These are phyloP conservation scores for Auanema freiburgensis DNA, from an alignment of 2,888 invertebrate species.

Conservation along the genomic window DNA sequence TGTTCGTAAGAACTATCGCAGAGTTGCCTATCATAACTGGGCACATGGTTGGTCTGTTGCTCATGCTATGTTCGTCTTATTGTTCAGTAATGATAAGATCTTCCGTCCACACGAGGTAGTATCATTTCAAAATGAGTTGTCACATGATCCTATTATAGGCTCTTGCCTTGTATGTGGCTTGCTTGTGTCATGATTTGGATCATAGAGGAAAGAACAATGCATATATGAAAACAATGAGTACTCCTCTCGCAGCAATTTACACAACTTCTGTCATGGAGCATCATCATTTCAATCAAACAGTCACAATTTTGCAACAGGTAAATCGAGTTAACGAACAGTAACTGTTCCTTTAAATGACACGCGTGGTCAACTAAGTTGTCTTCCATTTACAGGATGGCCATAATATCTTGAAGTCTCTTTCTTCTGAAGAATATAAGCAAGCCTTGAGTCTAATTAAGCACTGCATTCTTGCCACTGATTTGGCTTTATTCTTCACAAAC, in stretches of 20 bases:
- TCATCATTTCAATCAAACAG: conserved; percentile 85
- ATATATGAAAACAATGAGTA: conserved; percentile 81
- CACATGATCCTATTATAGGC: too few species aligned
- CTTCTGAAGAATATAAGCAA: conserved; percentile 66
- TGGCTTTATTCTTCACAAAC: conserved; percentile 79
- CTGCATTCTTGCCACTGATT: conserved; percentile 82
- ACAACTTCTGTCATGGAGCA: conserved; percentile 84
- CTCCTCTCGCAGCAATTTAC: conserved; percentile 82
- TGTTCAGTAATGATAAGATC: conserved; percentile 40
- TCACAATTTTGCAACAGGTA: conserved; percentile 78
- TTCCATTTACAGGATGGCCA: conserved; percentile 73
- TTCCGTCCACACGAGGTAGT: conserved; percentile 58
- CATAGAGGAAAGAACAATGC: conserved; percentile 82
- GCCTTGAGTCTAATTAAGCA: conserved; percentile 78
- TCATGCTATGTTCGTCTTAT: conserved; percentile 73
- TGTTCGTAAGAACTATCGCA: conserved; percentile 81
- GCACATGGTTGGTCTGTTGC: conserved; percentile 85
- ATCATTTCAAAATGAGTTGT: too few species aligned
- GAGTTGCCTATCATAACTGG: conserved; percentile 80
- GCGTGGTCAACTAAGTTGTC: conserved; percentile 72
- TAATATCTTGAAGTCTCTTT: conserved; percentile 74
- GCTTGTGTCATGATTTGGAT: conserved; percentile 83
- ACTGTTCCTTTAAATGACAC: too few species aligned
- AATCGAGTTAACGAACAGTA: conserved; percentile 70
- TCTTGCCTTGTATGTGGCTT: conserved; percentile 78